These are phyloP conservation scores for Kuschelorhynchus macadamiae DNA, from an alignment of 2,888 invertebrate genomes.

Conservation along the genomic window DNA sequence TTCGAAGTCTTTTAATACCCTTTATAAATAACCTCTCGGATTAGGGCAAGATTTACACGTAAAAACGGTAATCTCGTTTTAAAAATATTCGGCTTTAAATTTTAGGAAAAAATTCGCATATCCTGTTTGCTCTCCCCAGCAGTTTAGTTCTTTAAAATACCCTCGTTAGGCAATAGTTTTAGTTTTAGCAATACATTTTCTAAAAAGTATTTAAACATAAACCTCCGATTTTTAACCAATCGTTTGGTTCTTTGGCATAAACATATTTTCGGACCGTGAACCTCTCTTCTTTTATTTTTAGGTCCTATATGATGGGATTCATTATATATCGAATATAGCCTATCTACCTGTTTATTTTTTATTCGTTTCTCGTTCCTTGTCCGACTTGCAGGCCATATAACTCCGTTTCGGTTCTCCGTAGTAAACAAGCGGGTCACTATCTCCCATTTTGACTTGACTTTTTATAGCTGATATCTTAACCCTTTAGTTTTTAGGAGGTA, in stretches of 20 bases:
- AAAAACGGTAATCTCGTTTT: too few relatives aligned
- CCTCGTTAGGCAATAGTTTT: too few relatives aligned
- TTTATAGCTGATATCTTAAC: conserved; percentile 63
- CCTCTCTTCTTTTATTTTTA: conserved; percentile 38
- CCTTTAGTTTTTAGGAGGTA: conserved; percentile 61
- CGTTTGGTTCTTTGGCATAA: conserved; percentile 15
- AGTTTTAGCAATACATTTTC: too few relatives aligned
- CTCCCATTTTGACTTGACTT: conserved; percentile 62
- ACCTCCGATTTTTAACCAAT: too few relatives aligned
- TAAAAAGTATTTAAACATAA: too few relatives aligned
- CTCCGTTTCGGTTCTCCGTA: conserved; percentile 54
- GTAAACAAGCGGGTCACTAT: conserved; percentile 60
- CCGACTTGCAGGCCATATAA: conserved; percentile 36
- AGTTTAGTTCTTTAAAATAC: too few relatives aligned
- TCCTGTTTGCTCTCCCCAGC: too few relatives aligned
- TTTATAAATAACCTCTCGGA: too few relatives aligned
- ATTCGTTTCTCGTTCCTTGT: conserved; percentile 51
- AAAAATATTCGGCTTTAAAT: too few relatives aligned
- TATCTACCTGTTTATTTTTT: conserved; percentile 64
- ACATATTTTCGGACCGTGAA: conserved; percentile 26
- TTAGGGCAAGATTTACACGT: too few relatives aligned
- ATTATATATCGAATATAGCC: conserved; percentile 61
- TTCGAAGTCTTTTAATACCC: too few relatives aligned
- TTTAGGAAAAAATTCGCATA: too few relatives aligned
- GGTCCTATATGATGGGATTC: conserved; percentile 56